Conservation (phyloP, 2,113 vertebrate species). For the Panurus biarmicus region DNA sequence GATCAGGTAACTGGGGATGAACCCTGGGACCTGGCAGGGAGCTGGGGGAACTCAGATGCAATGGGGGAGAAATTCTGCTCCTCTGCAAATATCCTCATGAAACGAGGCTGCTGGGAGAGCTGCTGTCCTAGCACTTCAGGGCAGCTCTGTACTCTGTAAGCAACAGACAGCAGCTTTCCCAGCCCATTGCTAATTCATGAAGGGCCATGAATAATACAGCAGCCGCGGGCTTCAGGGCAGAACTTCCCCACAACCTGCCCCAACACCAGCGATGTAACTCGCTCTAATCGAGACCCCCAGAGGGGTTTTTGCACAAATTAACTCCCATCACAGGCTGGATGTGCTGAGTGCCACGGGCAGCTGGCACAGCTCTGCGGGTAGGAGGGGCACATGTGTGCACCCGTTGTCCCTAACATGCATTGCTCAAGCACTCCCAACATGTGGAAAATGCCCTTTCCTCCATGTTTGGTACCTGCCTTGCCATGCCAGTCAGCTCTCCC, state of each 20-base stretch:
- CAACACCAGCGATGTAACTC: neutral
- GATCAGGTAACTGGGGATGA: neutral
- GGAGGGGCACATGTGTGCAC: neutral
- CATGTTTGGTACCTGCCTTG: neutral
- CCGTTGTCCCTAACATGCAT: neutral
- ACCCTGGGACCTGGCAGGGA: neutral
- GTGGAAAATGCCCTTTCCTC: neutral
- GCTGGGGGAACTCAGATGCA: neutral
- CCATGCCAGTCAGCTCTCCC: neutral
- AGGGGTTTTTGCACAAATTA: conserved; percentile 52
- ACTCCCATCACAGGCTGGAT: neutral
- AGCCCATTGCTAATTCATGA: conserved; percentile 56
- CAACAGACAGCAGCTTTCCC: conserved; percentile 13
- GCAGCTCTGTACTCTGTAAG: neutral
- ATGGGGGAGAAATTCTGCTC: neutral
- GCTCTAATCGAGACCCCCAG: conserved; percentile 26
- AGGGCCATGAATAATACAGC: conserved; percentile 57
- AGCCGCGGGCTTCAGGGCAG: conserved; percentile 8
- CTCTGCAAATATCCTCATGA: neutral
- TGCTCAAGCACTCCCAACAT: neutral
- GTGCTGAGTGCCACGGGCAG: neutral
- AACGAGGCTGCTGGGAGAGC: neutral
- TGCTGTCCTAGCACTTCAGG: neutral
- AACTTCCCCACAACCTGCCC: conserved; percentile 47
- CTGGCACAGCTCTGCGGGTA: accelerated